Base-by-base conservation (phyloP, 1,140 invertebrate species). In the Hyles euphorbiae region DNA sequence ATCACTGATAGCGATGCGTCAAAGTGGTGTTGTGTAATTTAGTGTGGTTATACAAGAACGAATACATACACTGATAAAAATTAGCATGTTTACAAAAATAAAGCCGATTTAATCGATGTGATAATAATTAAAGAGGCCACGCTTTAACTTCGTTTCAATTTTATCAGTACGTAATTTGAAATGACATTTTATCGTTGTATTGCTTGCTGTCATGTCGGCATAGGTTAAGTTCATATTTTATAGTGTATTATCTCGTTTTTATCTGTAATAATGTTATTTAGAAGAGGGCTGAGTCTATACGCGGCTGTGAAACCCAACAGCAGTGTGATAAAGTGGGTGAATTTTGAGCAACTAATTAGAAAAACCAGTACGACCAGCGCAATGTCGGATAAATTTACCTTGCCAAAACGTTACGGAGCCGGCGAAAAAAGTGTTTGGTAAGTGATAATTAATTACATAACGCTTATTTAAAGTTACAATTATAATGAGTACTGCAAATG, bases 381-480 rank as follows among this genome's bases (percentile, higher is more conserved):
- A 34, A 83, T 85, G 81, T 67, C 58, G 56, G 75, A 89, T 3
- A 94, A 93, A 76, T 93, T 93, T 65, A 83, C 82, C 57, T 73
- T 93, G n/a, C 92, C 92, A 3, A 76, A 88, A 9, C 88, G 92
- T 12, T 90, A 92, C 66, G 90, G 91, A 46, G 90, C 91, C 58
- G 91, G 92, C n/a, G 89, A 89, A 73, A 89, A 91, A 61, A 92
- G 90, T 68, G 91, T 92, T 2, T 92, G 91, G 90, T 91, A 68
- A 82, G 78, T 67, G 11, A 33, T 47, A 56, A 46, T 36, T 12
- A 52, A 44, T 10, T n/a, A 8, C 58, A 50, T 43, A 44, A 11
- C 49, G 22, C 22, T 22, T 22, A 52, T 5, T 48, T 54, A 45
- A 58, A 10, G 12, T 61, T 36, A 49, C 11, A 7, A 8, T n/a